phyloP scores from a whole-genome alignment of 2,888 invertebrate species.

The Cremastinae sp. region DNA sequence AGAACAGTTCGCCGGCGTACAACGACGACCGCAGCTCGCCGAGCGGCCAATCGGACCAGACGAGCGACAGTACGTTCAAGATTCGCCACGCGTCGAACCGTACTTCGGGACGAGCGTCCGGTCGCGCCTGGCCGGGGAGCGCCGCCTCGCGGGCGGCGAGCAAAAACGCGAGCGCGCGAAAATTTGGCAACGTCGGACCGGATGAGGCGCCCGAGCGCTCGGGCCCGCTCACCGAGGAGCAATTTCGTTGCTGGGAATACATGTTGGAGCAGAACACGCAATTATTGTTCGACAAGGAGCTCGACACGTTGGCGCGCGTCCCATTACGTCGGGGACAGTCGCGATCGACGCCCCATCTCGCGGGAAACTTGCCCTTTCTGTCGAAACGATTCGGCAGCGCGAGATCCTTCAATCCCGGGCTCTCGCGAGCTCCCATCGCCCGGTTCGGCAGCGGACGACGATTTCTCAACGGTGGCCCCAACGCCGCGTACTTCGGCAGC shows the following conservation, averaged over 20 bases:
- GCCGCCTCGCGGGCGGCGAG: slow-evolving; percentile 73
- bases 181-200: slow-evolving; percentile 74
- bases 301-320: slow-evolving; percentile 87
- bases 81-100: slow-evolving; percentile 70
- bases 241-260: slow-evolving; percentile 96
- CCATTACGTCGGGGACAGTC: slow-evolving; percentile 82
- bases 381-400: slow-evolving; percentile 91
- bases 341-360: slow-evolving; percentile 78
- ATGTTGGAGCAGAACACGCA: slow-evolving; percentile 96
- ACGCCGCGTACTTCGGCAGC: slow-evolving; percentile 93
- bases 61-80: slow-evolving; percentile 76
- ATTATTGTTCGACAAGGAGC: slow-evolving; percentile 92
- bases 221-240: slow-evolving; percentile 86
- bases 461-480: slow-evolving; percentile 87
- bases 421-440: slow-evolving; percentile 81
- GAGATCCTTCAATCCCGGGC: slow-evolving; percentile 87
- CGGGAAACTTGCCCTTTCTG: slow-evolving; percentile 77
- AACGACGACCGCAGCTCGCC: slow-evolving; percentile 90
- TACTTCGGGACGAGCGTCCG: slow-evolving; percentile 20
- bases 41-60: slow-evolving; percentile 91
- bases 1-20: slow-evolving; percentile 71
- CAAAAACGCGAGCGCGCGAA: slow-evolving; percentile 60
- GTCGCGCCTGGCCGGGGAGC: slow-evolving; percentile 74
- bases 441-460: slow-evolving; percentile 85
- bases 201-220: slow-evolving; percentile 80